phyloP scores from a whole-genome alignment of 2,888 invertebrate genomes.

The Lymantria dispar region DNA sequence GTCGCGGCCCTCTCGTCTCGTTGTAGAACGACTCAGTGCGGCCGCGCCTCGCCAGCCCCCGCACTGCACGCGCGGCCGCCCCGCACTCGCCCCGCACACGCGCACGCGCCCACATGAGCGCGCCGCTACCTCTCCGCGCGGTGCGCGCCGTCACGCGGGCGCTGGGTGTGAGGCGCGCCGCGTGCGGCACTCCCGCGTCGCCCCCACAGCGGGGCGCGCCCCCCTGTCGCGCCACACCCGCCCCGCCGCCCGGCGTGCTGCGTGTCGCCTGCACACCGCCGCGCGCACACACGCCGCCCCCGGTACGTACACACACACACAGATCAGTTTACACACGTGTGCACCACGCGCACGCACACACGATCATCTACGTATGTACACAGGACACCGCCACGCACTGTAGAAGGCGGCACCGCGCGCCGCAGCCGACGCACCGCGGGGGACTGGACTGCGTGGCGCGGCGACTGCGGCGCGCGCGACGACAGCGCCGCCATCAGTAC shows the following conservation, averaged over 20 bases:
- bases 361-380: not conserved
- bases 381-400: not conserved
- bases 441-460: constrained; percentile 37
- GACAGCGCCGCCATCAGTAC: constrained; percentile 33
- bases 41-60: no score
- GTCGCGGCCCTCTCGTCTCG: no score
- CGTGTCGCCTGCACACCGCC: constrained; percentile 41
- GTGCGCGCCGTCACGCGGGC: not conserved
- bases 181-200: constrained; percentile 29
- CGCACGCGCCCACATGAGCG: no score
- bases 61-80: no score
- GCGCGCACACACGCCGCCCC: constrained; percentile 25
- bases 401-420: constrained; percentile 6
- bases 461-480: constrained; percentile 31
- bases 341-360: not conserved
- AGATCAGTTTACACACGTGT: not conserved
- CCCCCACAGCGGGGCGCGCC: constrained; percentile 45
- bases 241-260: constrained; percentile 9
- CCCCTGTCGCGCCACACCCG: constrained; percentile 23
- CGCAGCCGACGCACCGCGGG: constrained; percentile 9
- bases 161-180: constrained; percentile 22
- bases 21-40: no score
- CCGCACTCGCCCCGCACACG: no score
- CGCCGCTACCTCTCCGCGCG: not conserved
- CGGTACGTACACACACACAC: constrained; percentile 7